Percentiles rank a stretch among this genome's conserved stretches.
phyloP scores from a whole-genome alignment of 2,797 vertebrate species.

The Otus scops region DNA sequence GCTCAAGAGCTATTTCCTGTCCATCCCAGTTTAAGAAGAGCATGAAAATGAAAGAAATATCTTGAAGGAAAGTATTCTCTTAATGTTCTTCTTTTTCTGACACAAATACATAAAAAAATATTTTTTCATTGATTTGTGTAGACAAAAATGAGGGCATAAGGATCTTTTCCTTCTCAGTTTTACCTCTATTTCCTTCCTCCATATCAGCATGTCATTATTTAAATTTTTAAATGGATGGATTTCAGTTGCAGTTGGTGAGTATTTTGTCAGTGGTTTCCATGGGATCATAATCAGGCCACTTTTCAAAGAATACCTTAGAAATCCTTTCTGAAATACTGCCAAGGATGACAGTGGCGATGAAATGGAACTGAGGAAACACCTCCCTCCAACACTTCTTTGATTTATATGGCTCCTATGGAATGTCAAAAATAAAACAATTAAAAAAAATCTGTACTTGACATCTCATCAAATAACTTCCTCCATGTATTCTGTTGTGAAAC shows the following conservation, averaged over 20 bases:
- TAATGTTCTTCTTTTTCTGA: not conserved
- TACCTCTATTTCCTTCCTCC: not conserved
- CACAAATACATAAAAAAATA: not conserved
- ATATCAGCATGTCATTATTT: conserved; percentile 19
- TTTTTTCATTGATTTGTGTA: not conserved
- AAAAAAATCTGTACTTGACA: not conserved
- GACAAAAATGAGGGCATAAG: not conserved
- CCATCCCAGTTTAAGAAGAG: not conserved
- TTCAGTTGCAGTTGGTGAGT: not conserved
- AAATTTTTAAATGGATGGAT: conserved; percentile 14
- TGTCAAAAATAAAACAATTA: not conserved
- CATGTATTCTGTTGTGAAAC: not conserved
- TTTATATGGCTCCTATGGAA: not conserved
- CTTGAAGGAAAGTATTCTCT: not conserved
- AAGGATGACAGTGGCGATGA: not conserved
- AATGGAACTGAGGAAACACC: not conserved
- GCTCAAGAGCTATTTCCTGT: conserved; percentile 19
- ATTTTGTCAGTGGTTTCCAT: conserved; percentile 26
- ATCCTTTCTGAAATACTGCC: not conserved
- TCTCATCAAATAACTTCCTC: not conserved
- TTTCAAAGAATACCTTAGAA: conserved; percentile 25
- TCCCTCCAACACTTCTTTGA: not conserved
- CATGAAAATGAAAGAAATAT: conserved; percentile 2
- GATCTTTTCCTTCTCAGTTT: not conserved
- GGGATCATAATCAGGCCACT: conserved; percentile 2